Conservation (phyloP, 2,797 vertebrate species). For the Champsocephalus esox region DNA sequence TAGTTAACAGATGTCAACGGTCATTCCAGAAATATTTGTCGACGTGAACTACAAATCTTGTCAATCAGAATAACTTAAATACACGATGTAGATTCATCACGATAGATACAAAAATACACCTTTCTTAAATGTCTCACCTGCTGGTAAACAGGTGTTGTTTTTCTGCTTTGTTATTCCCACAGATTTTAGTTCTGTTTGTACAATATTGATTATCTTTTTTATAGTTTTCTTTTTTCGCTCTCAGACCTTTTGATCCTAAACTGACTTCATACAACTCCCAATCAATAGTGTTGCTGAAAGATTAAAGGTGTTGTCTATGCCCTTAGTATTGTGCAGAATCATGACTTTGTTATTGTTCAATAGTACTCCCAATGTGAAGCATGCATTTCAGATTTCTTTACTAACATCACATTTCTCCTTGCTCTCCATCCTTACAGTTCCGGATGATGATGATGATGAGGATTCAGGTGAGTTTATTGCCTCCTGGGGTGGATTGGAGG, state of each 20-base stretch:
- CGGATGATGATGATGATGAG: constrained; percentile 66
- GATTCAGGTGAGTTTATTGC: constrained; percentile 62
- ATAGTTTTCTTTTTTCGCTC: constrained; percentile 3
- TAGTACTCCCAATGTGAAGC: neutral
- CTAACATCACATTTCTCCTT: constrained; percentile 18
- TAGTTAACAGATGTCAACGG: constrained; percentile 9
- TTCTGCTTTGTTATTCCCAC: constrained; percentile 7
- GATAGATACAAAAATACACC: neutral
- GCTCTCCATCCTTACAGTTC: constrained; percentile 43
- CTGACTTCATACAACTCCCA: constrained; percentile 36
- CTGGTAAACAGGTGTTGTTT: neutral
- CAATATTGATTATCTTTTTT: constrained; percentile 43
- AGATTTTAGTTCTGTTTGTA: constrained; percentile 4
- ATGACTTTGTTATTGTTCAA: constrained; percentile 19
- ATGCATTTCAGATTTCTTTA: constrained; percentile 10
- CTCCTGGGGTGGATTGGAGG: neutral
- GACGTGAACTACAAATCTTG: neutral
- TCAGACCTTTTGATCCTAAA: constrained; percentile 21
- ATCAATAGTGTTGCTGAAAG: constrained; percentile 44
- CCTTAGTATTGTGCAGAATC: constrained; percentile 11
- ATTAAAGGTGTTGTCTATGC: constrained; percentile 36
- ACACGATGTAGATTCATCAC: constrained; percentile 6
- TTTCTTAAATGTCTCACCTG: neutral
- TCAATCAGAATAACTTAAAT: constrained; percentile 8
- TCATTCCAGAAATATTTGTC: neutral